Evolutionary conservation across 2,797 vertebrate genomes (phyloP), one percentile per base, ranked within the genome.

Genomic region (Eremophila alpestris): DNA sequence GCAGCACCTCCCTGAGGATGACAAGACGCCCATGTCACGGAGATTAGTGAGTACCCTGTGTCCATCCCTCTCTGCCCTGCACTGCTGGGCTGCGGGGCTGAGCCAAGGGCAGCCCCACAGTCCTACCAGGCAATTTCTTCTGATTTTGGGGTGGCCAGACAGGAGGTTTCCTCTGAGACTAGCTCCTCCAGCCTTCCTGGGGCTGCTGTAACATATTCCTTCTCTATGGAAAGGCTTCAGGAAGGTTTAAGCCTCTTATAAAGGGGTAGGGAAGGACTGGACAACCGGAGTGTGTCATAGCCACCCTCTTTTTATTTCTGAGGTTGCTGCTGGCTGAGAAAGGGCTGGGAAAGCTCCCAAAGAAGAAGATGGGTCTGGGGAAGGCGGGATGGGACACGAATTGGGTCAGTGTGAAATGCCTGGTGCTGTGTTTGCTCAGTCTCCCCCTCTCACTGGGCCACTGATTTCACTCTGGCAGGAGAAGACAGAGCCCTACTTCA

Each of bases 401-500:
- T 4, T 23, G 38, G 21, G 29, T 45, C 41, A 30, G 0, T 20
- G 32, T 41, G 88, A 60, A 86, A 46, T 43, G 32, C 5, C 15
- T 52, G n/a, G 8, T 9, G 8, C 19, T 16, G 9, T 63, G n/a
- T 86, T 88, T 77, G 11, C 69, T 43, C 24, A 5, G 5, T 67
- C 13, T 64, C 27, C 34, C 41, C 24, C 21, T 46, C 93, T 97
- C 32, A 97, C 70, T 6, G 2, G 36, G 32, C 75, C 38, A 62
- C 52, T 8, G 85, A 16, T 70, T 97, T 73, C 73, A 67, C 60
- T 83, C 54, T 3, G 63, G 43, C 98, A 99, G 99, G 99, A 99
- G 97, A 99, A 99, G 97, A 99, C 99, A 0, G 99, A 99, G 97
- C 99, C 99, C 10, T 99, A 99, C 98, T 99, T 99, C 97, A 99